phyloP scores from a whole-genome alignment of 2,797 vertebrate species.

The Onychomys leucogaster region DNA sequence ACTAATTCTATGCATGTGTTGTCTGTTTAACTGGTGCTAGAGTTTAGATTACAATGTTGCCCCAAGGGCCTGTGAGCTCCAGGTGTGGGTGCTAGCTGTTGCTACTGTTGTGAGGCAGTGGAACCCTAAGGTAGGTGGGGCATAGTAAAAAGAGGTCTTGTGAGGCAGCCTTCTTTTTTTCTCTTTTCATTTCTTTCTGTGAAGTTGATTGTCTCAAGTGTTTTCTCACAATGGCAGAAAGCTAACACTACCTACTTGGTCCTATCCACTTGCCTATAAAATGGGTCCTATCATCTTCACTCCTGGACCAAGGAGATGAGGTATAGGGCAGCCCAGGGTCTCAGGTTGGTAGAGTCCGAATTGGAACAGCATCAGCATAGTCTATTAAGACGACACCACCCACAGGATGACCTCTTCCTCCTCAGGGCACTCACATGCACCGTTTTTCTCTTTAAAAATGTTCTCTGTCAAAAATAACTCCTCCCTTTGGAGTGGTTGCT shows the following conservation, averaged over 20 bases:
- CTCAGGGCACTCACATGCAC: not conserved
- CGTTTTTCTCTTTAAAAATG: not conserved
- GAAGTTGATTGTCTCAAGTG: not conserved
- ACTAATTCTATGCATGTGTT: not conserved
- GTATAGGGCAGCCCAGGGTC: not conserved
- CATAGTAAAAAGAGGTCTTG: no score
- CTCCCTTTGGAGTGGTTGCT: not conserved
- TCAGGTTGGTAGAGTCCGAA: not conserved
- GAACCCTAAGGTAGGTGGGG: no score
- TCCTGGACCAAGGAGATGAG: not conserved
- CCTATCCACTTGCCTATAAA: no score
- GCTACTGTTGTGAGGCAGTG: not conserved
- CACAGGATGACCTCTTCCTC: not conserved
- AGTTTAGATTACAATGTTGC: not conserved
- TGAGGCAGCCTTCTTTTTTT: not conserved
- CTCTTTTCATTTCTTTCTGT: not conserved
- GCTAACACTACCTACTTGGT: not conserved
- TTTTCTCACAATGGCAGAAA: not conserved
- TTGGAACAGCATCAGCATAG: not conserved
- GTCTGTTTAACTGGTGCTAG: not conserved
- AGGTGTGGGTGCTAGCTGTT: not conserved
- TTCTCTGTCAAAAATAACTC: not conserved
- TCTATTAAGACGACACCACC: not conserved
- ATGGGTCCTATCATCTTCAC: not conserved
- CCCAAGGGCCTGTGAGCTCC: rapidly evolving